A percentile compares a stretch with the other conserved stretches of the same genome.
Evolutionary conservation across 2,113 vertebrate species (phyloP).

Genomic region (Dryoscopus gambensis): DNA sequence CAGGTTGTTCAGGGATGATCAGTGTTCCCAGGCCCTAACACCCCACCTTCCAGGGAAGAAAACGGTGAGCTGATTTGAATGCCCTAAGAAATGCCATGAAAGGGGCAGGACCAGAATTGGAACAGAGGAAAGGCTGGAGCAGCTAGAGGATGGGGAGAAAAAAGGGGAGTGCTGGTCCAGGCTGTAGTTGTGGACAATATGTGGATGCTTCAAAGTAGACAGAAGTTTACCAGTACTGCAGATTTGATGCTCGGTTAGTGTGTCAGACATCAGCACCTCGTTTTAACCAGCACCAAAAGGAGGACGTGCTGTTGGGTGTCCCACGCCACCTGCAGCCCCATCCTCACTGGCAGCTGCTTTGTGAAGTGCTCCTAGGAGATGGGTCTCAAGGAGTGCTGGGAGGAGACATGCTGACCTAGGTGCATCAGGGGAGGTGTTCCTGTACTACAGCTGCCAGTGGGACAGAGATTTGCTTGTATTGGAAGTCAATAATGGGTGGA

Average conservation of each 20-base stretch:
- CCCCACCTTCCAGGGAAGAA: background rate
- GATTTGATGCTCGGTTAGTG: background rate
- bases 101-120: background rate
- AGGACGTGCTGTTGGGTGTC: background rate
- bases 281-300: background rate
- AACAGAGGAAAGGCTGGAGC: background rate
- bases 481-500: background rate
- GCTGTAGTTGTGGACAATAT: background rate
- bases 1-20: background rate
- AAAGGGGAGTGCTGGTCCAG: background rate
- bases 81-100: background rate
- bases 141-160: background rate
- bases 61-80: background rate
- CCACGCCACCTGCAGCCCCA: background rate
- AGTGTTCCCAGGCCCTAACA: background rate
- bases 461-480: background rate
- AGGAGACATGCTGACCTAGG: background rate
- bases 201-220: background rate
- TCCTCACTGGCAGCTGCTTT: background rate
- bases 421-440: background rate
- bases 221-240: background rate
- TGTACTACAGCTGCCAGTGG: background rate
- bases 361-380: background rate
- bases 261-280: background rate
- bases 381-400: background rate